A percentile compares a stretch with the other conserved stretches of the same genome.
These are phyloP conservation scores for Arctia plantaginis DNA, from an alignment of 2,888 invertebrate species.

Conservation along the genomic window DNA sequence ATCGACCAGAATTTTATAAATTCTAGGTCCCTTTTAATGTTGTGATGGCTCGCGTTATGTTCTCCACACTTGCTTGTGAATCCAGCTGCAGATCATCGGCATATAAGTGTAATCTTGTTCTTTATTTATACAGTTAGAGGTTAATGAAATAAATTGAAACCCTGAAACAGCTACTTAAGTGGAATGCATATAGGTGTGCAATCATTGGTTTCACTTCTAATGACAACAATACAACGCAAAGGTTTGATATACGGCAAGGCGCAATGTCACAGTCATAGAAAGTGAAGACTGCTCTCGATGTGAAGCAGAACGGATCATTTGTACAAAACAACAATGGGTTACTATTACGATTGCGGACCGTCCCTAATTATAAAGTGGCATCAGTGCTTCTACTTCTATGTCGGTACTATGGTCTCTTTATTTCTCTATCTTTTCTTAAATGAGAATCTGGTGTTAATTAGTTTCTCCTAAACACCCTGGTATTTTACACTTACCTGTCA, in stretches of 20 bases:
- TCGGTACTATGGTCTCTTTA: not conserved
- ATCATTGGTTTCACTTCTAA: slow-evolving; percentile 38
- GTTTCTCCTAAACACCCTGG: not conserved
- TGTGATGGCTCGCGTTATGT: too few relatives aligned
- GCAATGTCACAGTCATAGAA: slow-evolving; percentile 74
- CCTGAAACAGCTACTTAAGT: not conserved
- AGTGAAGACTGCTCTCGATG: slow-evolving; percentile 78
- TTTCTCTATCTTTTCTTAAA: slow-evolving; percentile 10
- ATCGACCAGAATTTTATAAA: too few relatives aligned
- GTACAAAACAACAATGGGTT: slow-evolving; percentile 60
- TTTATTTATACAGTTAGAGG: not conserved
- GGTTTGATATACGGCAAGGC: slow-evolving; percentile 48
- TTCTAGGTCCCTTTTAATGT: too few relatives aligned
- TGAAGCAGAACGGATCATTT: slow-evolving; percentile 77
- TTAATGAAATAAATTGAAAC: not conserved
- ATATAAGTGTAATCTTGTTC: too few relatives aligned
- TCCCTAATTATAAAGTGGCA: slow-evolving; percentile 46
- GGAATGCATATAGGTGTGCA: slow-evolving; percentile 2
- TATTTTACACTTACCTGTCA: not conserved
- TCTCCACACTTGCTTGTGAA: too few relatives aligned
- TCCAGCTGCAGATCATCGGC: too few relatives aligned
- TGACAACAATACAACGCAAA: slow-evolving; percentile 36
- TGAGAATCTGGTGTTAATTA: slow-evolving; percentile 13
- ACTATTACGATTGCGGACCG: slow-evolving; percentile 47
- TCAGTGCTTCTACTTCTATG: slow-evolving; percentile 7